Evolutionary conservation across 2,113 vertebrate species (phyloP).

Genomic region (Tragulus kanchil): DNA sequence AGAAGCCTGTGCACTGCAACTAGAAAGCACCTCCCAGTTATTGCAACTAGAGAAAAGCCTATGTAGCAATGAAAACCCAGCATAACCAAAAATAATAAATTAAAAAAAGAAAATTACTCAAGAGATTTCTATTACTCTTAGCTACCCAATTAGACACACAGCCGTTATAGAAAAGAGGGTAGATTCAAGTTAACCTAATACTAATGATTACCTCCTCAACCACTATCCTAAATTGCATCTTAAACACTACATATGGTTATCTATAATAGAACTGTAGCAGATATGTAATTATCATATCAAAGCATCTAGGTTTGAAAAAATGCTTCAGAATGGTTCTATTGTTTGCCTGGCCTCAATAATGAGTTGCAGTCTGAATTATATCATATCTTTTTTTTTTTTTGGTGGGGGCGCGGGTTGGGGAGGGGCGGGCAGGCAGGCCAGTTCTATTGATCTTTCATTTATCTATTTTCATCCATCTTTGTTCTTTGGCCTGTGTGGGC

Average conservation of each 20-base stretch:
- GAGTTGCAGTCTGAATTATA: not conserved
- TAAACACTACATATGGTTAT: not conserved
- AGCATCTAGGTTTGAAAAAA: conserved; percentile 24
- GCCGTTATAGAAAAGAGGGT: not conserved
- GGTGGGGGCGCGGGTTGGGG: no score
- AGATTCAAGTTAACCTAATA: conserved; percentile 18
- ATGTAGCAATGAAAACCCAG: not conserved
- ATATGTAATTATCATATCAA: not conserved
- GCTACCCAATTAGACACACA: conserved; percentile 33
- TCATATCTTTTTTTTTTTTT: not conserved
- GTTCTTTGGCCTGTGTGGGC: no score
- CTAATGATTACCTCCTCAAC: not conserved
- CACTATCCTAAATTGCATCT: conserved; percentile 25
- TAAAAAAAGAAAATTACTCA: not conserved
- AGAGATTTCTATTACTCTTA: conserved; percentile 38
- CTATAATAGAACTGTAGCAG: not conserved
- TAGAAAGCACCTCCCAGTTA: not conserved
- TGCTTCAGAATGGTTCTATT: not conserved
- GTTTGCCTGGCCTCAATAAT: not conserved
- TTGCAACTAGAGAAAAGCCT: not conserved
- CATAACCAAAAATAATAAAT: not conserved
- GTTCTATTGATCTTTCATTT: no score
- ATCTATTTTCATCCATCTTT: no score
- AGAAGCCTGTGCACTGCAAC: not conserved
- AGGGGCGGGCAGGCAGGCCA: no score